phyloP scores from a whole-genome alignment of 2,888 invertebrate species.

The Hymenopus coronatus region DNA sequence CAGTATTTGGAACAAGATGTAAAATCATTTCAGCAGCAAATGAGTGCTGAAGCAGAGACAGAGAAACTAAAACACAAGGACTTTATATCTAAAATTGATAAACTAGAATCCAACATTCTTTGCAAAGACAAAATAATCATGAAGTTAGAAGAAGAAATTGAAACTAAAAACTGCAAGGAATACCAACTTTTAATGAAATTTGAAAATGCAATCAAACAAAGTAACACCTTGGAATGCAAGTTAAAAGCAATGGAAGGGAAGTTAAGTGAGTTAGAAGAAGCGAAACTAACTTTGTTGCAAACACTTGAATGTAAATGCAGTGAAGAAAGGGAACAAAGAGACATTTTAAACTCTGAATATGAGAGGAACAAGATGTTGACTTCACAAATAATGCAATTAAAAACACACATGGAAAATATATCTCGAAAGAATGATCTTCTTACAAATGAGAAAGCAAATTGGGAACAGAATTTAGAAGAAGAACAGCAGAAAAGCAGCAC shows the following conservation, averaged over 20 bases:
- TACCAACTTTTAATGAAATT: too few relatives aligned
- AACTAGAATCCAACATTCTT: too few relatives aligned
- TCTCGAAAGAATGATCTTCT: not conserved
- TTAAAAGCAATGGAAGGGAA: not conserved
- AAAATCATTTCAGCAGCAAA: slow-evolving; percentile 20
- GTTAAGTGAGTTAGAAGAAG: not conserved
- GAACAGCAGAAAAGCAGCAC: too few relatives aligned
- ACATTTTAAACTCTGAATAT: not conserved
- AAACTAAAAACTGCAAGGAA: not conserved
- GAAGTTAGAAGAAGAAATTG: not conserved
- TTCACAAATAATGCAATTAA: not conserved
- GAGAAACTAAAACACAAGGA: too few relatives aligned
- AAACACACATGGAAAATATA: not conserved
- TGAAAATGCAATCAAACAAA: not conserved
- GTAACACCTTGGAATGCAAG: not conserved
- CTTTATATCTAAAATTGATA: too few relatives aligned
- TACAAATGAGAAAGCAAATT: not conserved
- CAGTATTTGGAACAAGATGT: slow-evolving; percentile 40
- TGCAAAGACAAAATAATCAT: too few relatives aligned
- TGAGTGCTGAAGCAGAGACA: too few relatives aligned
- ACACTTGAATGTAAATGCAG: not conserved
- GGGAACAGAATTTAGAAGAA: not conserved
- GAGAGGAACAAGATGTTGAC: not conserved
- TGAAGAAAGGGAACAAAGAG: not conserved
- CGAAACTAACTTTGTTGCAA: not conserved